These are phyloP conservation scores for Tinea semifulvella DNA, from an alignment of 2,888 invertebrate species.

Conservation along the genomic window DNA sequence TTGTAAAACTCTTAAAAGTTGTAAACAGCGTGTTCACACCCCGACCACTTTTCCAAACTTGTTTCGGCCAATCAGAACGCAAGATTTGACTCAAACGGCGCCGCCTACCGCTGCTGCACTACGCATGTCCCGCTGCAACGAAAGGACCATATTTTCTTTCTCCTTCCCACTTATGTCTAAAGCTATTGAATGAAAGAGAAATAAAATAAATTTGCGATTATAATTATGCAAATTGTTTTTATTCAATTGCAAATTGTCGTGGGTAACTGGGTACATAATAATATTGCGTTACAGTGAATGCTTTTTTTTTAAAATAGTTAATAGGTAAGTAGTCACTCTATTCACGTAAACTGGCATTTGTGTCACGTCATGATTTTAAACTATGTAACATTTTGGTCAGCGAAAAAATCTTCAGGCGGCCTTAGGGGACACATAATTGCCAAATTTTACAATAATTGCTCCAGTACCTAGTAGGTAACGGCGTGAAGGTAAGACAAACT, in stretches of 20 bases:
- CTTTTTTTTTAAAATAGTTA: too few relatives aligned
- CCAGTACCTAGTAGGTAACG: too few relatives aligned
- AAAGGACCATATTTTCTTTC: constrained; percentile 32
- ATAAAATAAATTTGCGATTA: constrained; percentile 33
- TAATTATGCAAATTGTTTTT: constrained; percentile 45
- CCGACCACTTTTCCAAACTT: constrained; percentile 11
- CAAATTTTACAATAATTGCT: too few relatives aligned
- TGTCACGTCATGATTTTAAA: too few relatives aligned
- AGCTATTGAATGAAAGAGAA: constrained; percentile 27
- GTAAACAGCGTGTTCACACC: constrained; percentile 13
- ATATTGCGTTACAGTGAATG: constrained; percentile 35
- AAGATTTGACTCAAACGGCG: constrained; percentile 39
- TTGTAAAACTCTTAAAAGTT: constrained; percentile 12
- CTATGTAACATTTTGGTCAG: too few relatives aligned
- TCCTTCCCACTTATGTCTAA: constrained; percentile 31
- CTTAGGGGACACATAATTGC: too few relatives aligned
- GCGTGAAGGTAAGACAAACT: too few relatives aligned
- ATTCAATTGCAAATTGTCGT: constrained; percentile 60
- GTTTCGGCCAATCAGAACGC: constrained; percentile 39
- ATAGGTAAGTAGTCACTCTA: too few relatives aligned
- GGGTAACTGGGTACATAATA: too few relatives aligned
- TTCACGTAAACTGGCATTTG: too few relatives aligned
- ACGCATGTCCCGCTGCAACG: constrained; percentile 52
- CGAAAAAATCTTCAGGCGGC: too few relatives aligned
- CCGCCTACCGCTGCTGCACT: constrained; percentile 54